Base-by-base conservation (phyloP, 1,140 invertebrate genomes). In the Bathynomus jamesi region DNA sequence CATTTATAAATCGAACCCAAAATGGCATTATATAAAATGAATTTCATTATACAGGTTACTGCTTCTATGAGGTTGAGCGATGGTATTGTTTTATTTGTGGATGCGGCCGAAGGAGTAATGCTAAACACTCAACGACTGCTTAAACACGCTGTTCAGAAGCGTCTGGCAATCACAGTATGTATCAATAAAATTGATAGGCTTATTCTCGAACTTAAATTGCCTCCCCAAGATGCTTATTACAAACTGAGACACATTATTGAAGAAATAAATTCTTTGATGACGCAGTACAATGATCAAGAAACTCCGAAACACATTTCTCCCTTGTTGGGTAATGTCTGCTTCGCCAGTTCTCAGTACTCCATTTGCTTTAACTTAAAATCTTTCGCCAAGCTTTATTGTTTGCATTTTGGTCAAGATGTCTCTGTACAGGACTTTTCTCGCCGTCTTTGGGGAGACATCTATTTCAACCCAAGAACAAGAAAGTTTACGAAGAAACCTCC, bases 81-180 rank as follows among this genome's bases (percentile, higher is more conserved):
- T 85, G 98, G 97, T 70, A 91, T 95, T 27, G 90, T 99, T 13
- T 81, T 99, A n/a, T 94, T 99, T 82, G 91, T 99, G 2, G 98
- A 99, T 85, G 97, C 96, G 0, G 95, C 96, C 17, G 98, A 99
- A 85, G 98, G 97, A 73, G 96, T 98, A 17, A 96, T 98, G 94
- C 82, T 99, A 13, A 99, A 99, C 80, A 99, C 98, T 0, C 97
- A 99, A 82, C 84, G 98, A 17, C 83, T 99, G 11, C 83, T 99
- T 0, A 96, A 98, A 75, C 96, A 99, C 82, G 96, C 96, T 0
- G 87, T 99, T 0, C 92, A 94, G 81, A 96, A 99, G 82, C 88
- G 91, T 78, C 84, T 99, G 64, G 91, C 95, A 0, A 87, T 99
- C 3, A 98, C 95, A 0, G 83, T 99, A 10, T 99, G 97, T 82